Conservation (phyloP, 2,888 invertebrate species). For the Glyphotaelius pellucidus region DNA sequence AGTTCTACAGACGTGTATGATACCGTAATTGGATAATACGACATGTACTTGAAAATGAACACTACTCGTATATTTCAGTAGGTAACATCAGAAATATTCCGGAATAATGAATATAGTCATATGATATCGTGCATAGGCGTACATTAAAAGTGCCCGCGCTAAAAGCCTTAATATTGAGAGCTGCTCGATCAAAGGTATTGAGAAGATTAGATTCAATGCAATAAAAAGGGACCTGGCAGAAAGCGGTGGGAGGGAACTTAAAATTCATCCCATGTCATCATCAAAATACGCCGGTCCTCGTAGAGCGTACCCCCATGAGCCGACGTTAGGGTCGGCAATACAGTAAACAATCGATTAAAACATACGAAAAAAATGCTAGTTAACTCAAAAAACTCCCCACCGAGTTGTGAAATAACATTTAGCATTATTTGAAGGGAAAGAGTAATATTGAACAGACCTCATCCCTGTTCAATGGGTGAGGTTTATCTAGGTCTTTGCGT, state of each 20-base stretch:
- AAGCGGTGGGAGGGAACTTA: neutral
- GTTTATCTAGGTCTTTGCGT: no score
- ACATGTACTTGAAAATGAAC: neutral
- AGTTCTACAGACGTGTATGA: neutral
- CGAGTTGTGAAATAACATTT: no score
- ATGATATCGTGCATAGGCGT: neutral
- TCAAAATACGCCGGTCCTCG: neutral
- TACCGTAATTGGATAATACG: neutral
- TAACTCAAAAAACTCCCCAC: no score
- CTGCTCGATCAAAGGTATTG: slow-evolving; percentile 24
- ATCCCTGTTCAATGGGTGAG: no score
- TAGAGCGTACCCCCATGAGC: neutral
- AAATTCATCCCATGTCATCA: neutral
- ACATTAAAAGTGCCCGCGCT: neutral
- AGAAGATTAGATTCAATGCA: slow-evolving; percentile 6
- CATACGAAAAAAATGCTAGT: no score
- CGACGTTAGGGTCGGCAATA: neutral
- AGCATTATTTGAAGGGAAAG: no score
- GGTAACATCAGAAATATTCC: neutral
- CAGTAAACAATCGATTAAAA: neutral
- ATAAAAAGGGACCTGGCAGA: neutral
- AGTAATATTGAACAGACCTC: no score
- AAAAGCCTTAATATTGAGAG: neutral
- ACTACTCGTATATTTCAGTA: neutral
- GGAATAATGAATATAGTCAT: neutral